Evolutionary conservation across 2,797 vertebrate genomes (phyloP), one percentile per base, ranked within the genome.

Genomic region (Anguilla pacifica): DNA sequence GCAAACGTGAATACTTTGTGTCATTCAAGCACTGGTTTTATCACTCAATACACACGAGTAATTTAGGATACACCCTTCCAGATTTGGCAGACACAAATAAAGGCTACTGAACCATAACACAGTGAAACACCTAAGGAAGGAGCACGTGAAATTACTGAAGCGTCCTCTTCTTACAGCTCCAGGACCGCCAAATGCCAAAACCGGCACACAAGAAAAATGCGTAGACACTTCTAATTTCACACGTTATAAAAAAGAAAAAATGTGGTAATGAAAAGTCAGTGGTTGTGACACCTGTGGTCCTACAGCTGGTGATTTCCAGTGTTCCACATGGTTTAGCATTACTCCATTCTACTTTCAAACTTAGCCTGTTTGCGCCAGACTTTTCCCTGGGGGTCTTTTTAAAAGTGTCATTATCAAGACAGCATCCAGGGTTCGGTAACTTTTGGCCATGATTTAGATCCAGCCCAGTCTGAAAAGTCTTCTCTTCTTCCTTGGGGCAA

Each of bases 351-450:
- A 49, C 31, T 6, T 13, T 84, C 64, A 70, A 70, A 19, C 28
- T 4, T 51, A 46, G 86, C 49, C 59, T 72, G 61, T 85, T 11
- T 4, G 74, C 19, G 53, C 10, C 55, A 86, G 15, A 77, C 5
- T 11, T 61, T 61, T 64, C 83, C 81, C 0, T 31, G 77, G 74
- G 85, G 70, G 53, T 88, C 77, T 31, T 86, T 55, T 88, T 91
- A 88, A 90, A 77, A 85, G 86, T 57, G 49, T 87, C 87, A 89
- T 90, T 86, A 89, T 86, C 61, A 88, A 88, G 81, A 74, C 86
- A 22, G 86, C 89, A 87, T 86, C 84, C 82, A 87, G 85, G 87
- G 88, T 85, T 87, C 88, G 86, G 88, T 83, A 87, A 89, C 31
- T 72, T 85, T 72, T 82, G 86, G 67, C 86, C 83, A 74, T 84